Evolutionary conservation across 2,888 invertebrate genomes (phyloP).

Genomic region (Steromphala cineraria): DNA sequence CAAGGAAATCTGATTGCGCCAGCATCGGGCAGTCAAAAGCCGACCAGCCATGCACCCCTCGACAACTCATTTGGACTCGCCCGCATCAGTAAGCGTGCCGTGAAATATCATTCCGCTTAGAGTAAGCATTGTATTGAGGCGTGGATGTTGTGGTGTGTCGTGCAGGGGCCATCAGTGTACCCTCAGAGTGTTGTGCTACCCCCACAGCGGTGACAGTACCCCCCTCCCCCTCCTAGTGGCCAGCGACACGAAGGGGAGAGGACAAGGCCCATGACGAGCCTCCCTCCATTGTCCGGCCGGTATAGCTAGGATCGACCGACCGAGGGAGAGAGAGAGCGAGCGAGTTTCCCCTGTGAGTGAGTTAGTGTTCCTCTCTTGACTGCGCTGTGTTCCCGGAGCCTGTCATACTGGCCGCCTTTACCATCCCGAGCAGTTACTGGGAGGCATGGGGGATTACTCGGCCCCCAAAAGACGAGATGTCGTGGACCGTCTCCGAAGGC

Average conservation of each 20-base stretch:
- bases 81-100: slow-evolving; percentile 51
- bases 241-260: background rate
- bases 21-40: background rate
- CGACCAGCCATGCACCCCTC: background rate
- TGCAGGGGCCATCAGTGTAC: background rate
- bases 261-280: background rate
- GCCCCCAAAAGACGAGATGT: slow-evolving; percentile 80
- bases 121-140: slow-evolving; percentile 23
- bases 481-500: slow-evolving; percentile 84
- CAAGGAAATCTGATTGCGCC: slow-evolving; percentile 18
- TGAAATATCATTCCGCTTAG: slow-evolving; percentile 47
- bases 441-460: slow-evolving; percentile 76
- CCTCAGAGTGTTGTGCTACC: background rate
- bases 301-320: background rate
- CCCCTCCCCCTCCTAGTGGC: background rate
- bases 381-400: slow-evolving; percentile 16
- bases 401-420: slow-evolving; percentile 24
- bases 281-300: slow-evolving; percentile 17
- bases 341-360: background rate
- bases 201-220: slow-evolving; percentile 6
- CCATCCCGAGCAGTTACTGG: slow-evolving; percentile 34
- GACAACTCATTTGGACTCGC: slow-evolving; percentile 37
- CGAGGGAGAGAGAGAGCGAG: background rate
- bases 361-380: background rate
- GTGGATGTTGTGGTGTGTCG: background rate